Evolutionary conservation across 2,888 invertebrate species (phyloP), one percentile per base, ranked within the genome.

Genomic region (Sthenelais limicola): DNA sequence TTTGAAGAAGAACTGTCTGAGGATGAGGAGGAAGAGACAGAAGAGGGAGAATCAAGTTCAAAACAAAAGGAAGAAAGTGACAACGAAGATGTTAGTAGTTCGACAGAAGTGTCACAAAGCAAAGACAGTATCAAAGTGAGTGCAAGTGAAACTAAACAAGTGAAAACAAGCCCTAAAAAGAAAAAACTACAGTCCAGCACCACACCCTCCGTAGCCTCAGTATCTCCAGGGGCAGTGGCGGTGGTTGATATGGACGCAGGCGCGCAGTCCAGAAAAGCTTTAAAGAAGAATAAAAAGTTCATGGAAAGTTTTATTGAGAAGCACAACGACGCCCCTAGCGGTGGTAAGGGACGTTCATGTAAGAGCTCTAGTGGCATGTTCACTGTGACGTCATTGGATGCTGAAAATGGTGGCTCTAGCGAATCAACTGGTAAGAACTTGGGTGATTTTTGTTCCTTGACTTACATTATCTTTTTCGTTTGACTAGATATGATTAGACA

Each of bases 11-110:
- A 52, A 33, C 52, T 32, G 26, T 51, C 33, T 28, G 58, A 38
- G 32, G 48, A 56, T 12, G 54, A 71, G 18, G 43, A 69, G 33
- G 26, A 43, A 5, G 62, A 38, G 5, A 48, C 33, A 32, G 35
- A 51, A 1, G 54, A 62, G 18, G 58, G 35, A 72, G 7, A 52
- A n/a, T 35, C 43, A 66, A 32, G n/a, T 21, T 12, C 18, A 43
- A 28, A 48, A 67, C 52, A 38, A 28, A 68, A 62, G 18, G 66
- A 62, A 47, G 38, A 30, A 4, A 56, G 62, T 12, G 38, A 54
- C 1, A 66, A 49, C 30, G 68, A 72, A 38, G 43, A 15, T 7
- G 69, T 67, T 33, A 71, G 49, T 24, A 68, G 62, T 72, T 48
- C 52, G 43, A 33, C 49, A 52, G 51, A 21, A 52, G 18, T 7